Conservation (phyloP, 2,797 vertebrate species). For the Oryzias dopingdopingensis region DNA sequence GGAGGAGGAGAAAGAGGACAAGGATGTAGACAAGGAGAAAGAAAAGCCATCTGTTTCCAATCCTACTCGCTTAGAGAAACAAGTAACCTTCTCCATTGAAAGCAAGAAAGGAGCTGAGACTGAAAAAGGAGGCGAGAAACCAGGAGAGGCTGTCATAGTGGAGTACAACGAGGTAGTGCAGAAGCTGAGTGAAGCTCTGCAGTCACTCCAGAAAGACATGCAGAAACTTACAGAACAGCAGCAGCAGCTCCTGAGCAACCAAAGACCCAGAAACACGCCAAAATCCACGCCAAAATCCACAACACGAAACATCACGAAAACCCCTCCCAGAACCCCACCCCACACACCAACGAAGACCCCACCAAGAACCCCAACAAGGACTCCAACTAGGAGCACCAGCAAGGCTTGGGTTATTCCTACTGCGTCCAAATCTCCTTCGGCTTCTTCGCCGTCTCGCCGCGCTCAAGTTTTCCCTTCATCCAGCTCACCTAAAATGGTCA, state of each 20-base stretch:
- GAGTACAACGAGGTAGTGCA: slow-evolving; percentile 90
- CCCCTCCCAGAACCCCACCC: slow-evolving; percentile 48
- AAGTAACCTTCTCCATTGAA: slow-evolving; percentile 88
- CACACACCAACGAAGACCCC: slow-evolving; percentile 65
- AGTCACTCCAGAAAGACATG: slow-evolving; percentile 87
- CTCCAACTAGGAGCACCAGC: slow-evolving; percentile 39
- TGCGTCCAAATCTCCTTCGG: slow-evolving; percentile 32
- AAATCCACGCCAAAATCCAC: slow-evolving; percentile 52
- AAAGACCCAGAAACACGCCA: slow-evolving; percentile 53
- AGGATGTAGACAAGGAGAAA: slow-evolving; percentile 41
- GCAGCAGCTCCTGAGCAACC: slow-evolving; percentile 82
- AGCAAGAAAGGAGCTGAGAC: slow-evolving; percentile 62
- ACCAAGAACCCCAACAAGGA: slow-evolving; percentile 64
- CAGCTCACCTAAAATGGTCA: slow-evolving; percentile 55
- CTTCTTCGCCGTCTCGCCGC: slow-evolving; percentile 57
- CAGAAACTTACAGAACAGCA: slow-evolving; percentile 90
- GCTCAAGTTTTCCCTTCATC: slow-evolving; percentile 43
- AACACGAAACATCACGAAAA: slow-evolving; percentile 30
- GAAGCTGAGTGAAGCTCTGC: slow-evolving; percentile 85
- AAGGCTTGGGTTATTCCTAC: slow-evolving; percentile 83
- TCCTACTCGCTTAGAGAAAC: slow-evolving; percentile 77
- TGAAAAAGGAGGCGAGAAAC: slow-evolving; percentile 41
- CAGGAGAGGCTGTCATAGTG: slow-evolving; percentile 62
- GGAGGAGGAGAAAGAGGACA: slow-evolving; percentile 67
- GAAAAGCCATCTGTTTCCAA: slow-evolving; percentile 37